These are phyloP conservation scores for Laupala kohalensis DNA, from an alignment of 1,140 invertebrate genomes.

Conservation along the genomic window DNA sequence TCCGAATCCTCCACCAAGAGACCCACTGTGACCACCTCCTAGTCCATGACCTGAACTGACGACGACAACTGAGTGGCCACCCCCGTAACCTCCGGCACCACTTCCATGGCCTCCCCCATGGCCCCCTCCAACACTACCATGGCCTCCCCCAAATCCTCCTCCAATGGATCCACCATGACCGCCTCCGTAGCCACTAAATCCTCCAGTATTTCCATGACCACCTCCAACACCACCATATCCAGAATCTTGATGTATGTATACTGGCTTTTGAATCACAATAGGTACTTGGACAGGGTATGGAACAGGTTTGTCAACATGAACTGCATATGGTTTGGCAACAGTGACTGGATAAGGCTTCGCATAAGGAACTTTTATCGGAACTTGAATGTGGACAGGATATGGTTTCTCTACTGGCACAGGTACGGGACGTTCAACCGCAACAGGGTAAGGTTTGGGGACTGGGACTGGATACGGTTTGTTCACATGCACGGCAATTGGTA, in stretches of 20 bases:
- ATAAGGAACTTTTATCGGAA: constrained; percentile 27
- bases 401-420: not conserved
- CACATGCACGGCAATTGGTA: constrained; percentile 7
- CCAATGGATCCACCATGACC: not conserved
- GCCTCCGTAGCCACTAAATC: too few relatives aligned
- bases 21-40: not conserved
- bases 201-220: too few relatives aligned
- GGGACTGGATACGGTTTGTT: constrained; percentile 12
- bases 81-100: not conserved
- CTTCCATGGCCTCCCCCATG: not conserved
- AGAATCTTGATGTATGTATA: too few relatives aligned
- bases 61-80: too few relatives aligned
- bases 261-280: too few relatives aligned
- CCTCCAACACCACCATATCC: too few relatives aligned
- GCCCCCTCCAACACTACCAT: not conserved
- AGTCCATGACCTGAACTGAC: not conserved
- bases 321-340: constrained; percentile 5
- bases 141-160: not conserved
- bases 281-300: not conserved
- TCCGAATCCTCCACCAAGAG: not conserved
- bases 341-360: not conserved
- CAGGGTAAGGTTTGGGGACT: constrained; percentile 26
- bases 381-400: too few relatives aligned
- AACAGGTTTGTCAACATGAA: not conserved
- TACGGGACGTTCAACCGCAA: constrained; percentile 21